These are phyloP conservation scores for Heliconius aoede DNA, from an alignment of 2,888 invertebrate species.

Conservation along the genomic window DNA sequence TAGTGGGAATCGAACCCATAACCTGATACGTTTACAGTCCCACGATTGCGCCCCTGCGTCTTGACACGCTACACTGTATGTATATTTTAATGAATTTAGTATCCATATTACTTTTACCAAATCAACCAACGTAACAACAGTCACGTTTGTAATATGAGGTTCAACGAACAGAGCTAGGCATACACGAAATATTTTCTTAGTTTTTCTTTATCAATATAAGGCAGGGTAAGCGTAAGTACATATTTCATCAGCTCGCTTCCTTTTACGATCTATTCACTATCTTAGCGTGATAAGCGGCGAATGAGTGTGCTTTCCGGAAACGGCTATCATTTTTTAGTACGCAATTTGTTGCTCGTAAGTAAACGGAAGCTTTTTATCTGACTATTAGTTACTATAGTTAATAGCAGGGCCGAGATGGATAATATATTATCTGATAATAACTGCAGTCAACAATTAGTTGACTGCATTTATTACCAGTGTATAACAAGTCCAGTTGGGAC, in stretches of 20 bases:
- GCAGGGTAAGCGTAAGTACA: conserved; percentile 52
- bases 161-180: not conserved
- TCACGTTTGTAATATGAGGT: not conserved
- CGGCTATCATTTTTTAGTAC: conserved; percentile 74
- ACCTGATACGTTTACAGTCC: no score
- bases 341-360: conserved; percentile 71
- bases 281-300: conserved; percentile 69
- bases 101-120: not conserved
- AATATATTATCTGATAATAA: not conserved
- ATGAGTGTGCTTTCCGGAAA: conserved; percentile 61
- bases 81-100: no score
- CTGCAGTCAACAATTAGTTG: not conserved
- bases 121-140: not conserved
- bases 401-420: not conserved
- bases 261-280: conserved; percentile 62
- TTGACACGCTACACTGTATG: no score
- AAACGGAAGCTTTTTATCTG: conserved; percentile 52
- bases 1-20: no score
- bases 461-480: no score
- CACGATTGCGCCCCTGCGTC: no score
- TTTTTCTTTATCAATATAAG: conserved; percentile 30
- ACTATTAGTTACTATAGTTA: conserved; percentile 11
- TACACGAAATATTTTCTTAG: conserved; percentile 26
- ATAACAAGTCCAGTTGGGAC: no score
- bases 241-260: conserved; percentile 64